These are phyloP conservation scores for Cyprinella venusta DNA, from an alignment of 2,797 vertebrate genomes.

Conservation along the genomic window DNA sequence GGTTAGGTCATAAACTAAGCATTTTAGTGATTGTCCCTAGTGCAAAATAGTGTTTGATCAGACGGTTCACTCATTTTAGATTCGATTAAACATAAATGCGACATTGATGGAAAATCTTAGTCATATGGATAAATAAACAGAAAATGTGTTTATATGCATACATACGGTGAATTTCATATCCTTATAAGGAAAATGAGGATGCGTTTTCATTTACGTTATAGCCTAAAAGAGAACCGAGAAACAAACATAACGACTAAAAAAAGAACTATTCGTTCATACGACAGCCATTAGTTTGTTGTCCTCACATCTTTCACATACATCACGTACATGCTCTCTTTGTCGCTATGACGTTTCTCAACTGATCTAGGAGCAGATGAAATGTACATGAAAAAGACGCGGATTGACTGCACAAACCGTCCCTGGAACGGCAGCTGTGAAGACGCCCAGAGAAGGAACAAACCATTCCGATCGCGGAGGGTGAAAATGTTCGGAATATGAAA, in stretches of 20 bases:
- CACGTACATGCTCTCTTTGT: slow-evolving; percentile 50
- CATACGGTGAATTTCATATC: neutral
- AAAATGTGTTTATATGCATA: neutral
- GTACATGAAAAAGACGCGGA: neutral
- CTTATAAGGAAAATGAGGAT: neutral
- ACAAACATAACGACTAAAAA: neutral
- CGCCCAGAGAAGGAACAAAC: slow-evolving; percentile 11
- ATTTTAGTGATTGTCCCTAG: neutral
- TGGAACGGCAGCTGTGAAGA: slow-evolving; percentile 22
- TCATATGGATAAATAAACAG: neutral
- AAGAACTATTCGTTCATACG: neutral
- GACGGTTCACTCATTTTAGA: neutral
- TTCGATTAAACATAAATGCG: neutral
- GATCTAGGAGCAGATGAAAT: slow-evolving; percentile 35
- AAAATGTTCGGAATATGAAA: neutral
- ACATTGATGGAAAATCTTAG: neutral
- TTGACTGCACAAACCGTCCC: slow-evolving; percentile 20
- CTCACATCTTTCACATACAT: slow-evolving; percentile 40
- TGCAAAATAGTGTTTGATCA: neutral
- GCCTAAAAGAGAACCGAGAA: neutral
- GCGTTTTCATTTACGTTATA: neutral
- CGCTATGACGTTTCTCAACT: neutral
- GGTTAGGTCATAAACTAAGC: slow-evolving; percentile 1
- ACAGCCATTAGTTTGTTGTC: slow-evolving; percentile 43
- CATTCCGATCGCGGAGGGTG: neutral